A percentile compares a stretch with the other conserved stretches of the same genome.
Conservation (phyloP, 2,888 invertebrate genomes). For the Azorinus chamasolen region DNA sequence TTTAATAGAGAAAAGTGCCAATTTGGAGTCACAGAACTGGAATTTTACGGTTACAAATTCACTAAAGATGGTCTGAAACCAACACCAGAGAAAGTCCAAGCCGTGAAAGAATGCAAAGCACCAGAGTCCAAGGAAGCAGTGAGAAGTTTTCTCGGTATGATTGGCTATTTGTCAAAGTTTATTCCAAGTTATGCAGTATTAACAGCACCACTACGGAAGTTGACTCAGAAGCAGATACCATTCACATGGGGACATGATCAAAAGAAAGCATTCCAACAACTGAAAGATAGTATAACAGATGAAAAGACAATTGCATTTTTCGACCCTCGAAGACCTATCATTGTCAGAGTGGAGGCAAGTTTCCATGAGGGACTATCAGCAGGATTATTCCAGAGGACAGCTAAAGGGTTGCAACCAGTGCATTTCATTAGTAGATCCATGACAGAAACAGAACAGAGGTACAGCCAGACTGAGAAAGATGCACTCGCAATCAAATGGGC, state of each 20-base stretch:
- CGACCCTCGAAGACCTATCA: conserved; percentile 26
- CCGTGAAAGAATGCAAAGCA: conserved; percentile 19
- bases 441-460: neutral
- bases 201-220: conserved; percentile 21
- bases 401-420: too few species aligned
- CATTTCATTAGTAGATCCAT: too few species aligned
- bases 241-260: conserved; percentile 24
- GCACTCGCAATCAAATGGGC: conserved; percentile 16
- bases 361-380: conserved; percentile 19
- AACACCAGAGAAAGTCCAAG: conserved; percentile 22
- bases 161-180: conserved; percentile 32
- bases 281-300: conserved; percentile 24
- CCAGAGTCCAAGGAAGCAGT: conserved; percentile 29
- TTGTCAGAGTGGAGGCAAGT: conserved; percentile 21
- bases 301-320: conserved; percentile 21
- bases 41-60: conserved; percentile 26
- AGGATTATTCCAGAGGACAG: neutral
- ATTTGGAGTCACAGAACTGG: conserved; percentile 12
- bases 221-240: conserved; percentile 10
- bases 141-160: conserved; percentile 28
- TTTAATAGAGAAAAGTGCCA: conserved; percentile 18
- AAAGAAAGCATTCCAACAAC: conserved; percentile 20
- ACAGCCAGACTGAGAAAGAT: conserved; percentile 33
- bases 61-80: conserved; percentile 29
- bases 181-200: conserved; percentile 19